Conservation (phyloP, 53 echinoderm and acorn worm genomes). For the Arbacia lixula region DNA sequence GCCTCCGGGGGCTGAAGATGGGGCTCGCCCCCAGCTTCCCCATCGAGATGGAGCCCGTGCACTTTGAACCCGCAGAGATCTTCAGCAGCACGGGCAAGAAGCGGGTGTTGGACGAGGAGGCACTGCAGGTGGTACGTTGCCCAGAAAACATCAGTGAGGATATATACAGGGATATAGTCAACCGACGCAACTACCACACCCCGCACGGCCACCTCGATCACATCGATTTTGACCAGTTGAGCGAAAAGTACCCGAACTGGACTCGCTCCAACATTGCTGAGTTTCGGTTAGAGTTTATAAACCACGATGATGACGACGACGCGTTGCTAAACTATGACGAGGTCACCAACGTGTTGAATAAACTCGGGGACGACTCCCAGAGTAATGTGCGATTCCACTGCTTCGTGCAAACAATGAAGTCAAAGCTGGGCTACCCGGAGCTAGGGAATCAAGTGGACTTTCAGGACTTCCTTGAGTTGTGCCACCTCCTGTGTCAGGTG, state of each 20-base stretch:
- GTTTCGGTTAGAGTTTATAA: slow-evolving; percentile 95
- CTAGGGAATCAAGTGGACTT: slow-evolving; percentile 93
- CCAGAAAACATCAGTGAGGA: slow-evolving; percentile 91
- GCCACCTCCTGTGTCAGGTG: slow-evolving; percentile 78
- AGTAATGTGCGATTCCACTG: slow-evolving; percentile 84
- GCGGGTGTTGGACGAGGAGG: slow-evolving; percentile 72
- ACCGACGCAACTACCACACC: slow-evolving; percentile 73
- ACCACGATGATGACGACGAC: slow-evolving; percentile 87
- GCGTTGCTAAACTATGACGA: slow-evolving; percentile 93
- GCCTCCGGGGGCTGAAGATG: slow-evolving; percentile 77
- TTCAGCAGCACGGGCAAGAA: slow-evolving; percentile 92
- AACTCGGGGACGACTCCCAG: slow-evolving; percentile 90
- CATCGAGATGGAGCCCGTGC: slow-evolving; percentile 95
- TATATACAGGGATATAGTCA: slow-evolving; percentile 94
- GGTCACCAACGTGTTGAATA: slow-evolving; percentile 81
- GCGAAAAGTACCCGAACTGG: slow-evolving; percentile 84
- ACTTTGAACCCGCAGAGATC: slow-evolving; percentile 93
- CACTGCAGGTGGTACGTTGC: slow-evolving; percentile 72
- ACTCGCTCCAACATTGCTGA: slow-evolving; percentile 91
- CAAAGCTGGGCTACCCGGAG: slow-evolving; percentile 58
- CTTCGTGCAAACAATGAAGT: slow-evolving; percentile 86
- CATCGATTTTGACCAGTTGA: slow-evolving; percentile 86
- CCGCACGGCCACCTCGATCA: slow-evolving; percentile 89
- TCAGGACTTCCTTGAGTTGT: slow-evolving; percentile 92
- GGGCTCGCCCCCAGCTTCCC: slow-evolving; percentile 99